phyloP scores from a whole-genome alignment of 1,140 invertebrate species.

The Portunus trituberculatus region DNA sequence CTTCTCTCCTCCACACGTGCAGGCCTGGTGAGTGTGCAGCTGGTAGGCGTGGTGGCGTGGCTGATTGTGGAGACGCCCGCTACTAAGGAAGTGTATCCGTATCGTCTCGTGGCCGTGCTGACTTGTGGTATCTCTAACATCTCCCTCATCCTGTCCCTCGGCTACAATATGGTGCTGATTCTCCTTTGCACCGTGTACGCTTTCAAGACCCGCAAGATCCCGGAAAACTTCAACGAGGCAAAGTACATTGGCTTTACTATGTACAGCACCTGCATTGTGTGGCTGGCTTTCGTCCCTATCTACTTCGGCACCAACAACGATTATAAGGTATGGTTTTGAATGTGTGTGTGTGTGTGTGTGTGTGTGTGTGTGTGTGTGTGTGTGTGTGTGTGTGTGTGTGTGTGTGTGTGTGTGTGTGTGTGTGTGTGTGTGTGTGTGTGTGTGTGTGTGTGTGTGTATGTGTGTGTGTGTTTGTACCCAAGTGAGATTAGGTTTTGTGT shows the following conservation, averaged over 20 bases:
- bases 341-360: constrained; percentile 15
- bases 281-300: constrained; percentile 85
- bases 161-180: constrained; percentile 88
- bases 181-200: constrained; percentile 85
- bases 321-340: constrained; percentile 83
- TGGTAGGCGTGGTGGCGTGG: constrained; percentile 85
- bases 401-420: constrained; percentile 10
- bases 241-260: constrained; percentile 86
- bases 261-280: constrained; percentile 86
- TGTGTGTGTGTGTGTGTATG: not conserved
- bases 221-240: constrained; percentile 86
- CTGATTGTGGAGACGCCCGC: constrained; percentile 85
- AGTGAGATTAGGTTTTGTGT: not conserved
- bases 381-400: constrained; percentile 33
- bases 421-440: not conserved
- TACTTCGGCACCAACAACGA: constrained; percentile 88
- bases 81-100: constrained; percentile 83
- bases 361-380: not conserved
- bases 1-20: constrained; percentile 24
- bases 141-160: constrained; percentile 87
- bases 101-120: constrained; percentile 83
- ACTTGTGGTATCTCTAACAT: constrained; percentile 87
- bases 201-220: constrained; percentile 85
- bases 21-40: constrained; percentile 84
- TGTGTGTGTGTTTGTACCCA: not conserved